Conservation (phyloP, 2,888 invertebrate genomes). For the Nomada ferruginata region DNA sequence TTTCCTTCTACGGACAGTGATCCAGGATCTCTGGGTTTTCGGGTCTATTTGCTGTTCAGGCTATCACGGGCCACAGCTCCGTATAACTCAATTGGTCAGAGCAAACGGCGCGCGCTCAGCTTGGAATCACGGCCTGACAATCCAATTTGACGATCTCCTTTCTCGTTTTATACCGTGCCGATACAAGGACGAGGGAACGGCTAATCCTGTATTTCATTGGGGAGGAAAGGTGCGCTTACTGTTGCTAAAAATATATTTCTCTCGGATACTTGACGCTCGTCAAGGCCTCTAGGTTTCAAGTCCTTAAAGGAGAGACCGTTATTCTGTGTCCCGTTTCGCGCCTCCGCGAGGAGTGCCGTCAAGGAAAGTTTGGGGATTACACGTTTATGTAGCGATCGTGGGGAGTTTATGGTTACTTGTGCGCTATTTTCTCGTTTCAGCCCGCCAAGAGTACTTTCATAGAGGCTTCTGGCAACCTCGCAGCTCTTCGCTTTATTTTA, state of each 20-base stretch:
- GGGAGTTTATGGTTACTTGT: conserved; percentile 19
- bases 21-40: background rate
- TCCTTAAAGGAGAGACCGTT: too few relatives aligned
- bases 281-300: too few relatives aligned
- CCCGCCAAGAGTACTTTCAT: background rate
- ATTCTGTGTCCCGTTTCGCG: background rate
- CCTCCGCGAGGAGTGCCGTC: background rate
- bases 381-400: background rate
- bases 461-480: background rate
- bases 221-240: too few relatives aligned
- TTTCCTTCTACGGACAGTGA: background rate
- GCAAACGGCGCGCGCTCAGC: background rate
- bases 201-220: too few relatives aligned
- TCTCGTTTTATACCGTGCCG: background rate
- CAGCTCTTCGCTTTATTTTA: background rate
- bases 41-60: too few relatives aligned
- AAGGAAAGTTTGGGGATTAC: background rate
- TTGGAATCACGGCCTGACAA: background rate
- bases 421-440: background rate
- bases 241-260: too few relatives aligned
- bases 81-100: background rate
- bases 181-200: too few relatives aligned
- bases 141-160: background rate
- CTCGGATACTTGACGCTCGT: too few relatives aligned
- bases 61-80: background rate